phyloP scores from a whole-genome alignment of 2,113 vertebrate species.

The Pedionomus torquatus region DNA sequence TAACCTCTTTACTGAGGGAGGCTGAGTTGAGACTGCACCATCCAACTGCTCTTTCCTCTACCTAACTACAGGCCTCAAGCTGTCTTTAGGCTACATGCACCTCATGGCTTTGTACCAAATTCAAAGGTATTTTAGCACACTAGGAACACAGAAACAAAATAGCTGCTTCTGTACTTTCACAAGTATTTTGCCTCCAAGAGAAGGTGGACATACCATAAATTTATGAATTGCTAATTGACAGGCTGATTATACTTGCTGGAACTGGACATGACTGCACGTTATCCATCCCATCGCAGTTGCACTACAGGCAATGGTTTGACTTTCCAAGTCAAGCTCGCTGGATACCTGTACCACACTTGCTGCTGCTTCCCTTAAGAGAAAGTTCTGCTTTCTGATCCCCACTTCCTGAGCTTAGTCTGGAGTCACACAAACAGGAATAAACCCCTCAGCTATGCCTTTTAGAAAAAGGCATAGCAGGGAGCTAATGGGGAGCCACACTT shows the following conservation, averaged over 20 bases:
- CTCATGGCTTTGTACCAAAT: background rate
- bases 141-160: background rate
- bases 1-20: background rate
- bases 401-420: background rate
- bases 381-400: background rate
- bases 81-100: background rate
- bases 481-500: accelerated
- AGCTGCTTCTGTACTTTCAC: background rate
- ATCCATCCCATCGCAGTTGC: background rate
- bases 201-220: background rate
- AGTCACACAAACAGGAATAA: background rate
- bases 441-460: background rate
- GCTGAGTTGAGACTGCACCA: background rate
- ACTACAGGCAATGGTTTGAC: background rate
- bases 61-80: background rate
- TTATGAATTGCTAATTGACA: background rate
- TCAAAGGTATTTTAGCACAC: background rate
- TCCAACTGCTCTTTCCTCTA: background rate
- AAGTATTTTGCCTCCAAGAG: background rate
- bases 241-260: background rate
- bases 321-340: background rate
- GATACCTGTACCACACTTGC: background rate
- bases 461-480: background rate
- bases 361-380: background rate
- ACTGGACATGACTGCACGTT: accelerated